Conservation (phyloP, 1,140 invertebrate genomes). For the Heliconius congener region DNA sequence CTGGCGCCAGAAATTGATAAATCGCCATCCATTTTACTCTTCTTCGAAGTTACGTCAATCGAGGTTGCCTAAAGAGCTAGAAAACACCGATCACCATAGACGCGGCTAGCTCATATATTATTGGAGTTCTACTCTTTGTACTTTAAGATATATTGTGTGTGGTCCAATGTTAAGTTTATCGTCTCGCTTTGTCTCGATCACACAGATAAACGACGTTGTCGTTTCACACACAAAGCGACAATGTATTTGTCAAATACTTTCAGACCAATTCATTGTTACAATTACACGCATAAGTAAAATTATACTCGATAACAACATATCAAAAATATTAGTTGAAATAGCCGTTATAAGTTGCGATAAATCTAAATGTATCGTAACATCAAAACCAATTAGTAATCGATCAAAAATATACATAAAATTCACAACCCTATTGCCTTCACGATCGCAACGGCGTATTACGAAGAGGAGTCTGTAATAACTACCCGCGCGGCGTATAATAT, state of each 20-base stretch:
- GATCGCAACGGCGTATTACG: constrained; percentile 78
- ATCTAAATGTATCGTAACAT: constrained; percentile 33
- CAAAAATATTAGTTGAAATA: constrained; percentile 3
- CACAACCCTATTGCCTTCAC: constrained; percentile 77
- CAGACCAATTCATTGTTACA: constrained; percentile 61
- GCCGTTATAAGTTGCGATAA: neutral
- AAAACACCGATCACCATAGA: constrained; percentile 57
- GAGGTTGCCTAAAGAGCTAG: constrained; percentile 57
- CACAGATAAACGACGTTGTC: constrained; percentile 77
- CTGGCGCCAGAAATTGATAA: constrained; percentile 12
- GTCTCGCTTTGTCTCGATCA: constrained; percentile 76
- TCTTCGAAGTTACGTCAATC: constrained; percentile 56
- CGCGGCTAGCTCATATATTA: constrained; percentile 71
- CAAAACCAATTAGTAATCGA: constrained; percentile 75
- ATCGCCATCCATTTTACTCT: constrained; percentile 12
- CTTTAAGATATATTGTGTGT: constrained; percentile 75
- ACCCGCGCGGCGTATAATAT: constrained; percentile 75
- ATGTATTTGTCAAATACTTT: constrained; percentile 68
- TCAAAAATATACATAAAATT: constrained; percentile 73
- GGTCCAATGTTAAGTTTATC: constrained; percentile 77
- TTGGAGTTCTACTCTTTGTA: constrained; percentile 70
- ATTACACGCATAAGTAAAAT: constrained; percentile 25
- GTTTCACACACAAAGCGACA: constrained; percentile 68
- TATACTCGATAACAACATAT: constrained; percentile 21
- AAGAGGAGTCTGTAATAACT: constrained; percentile 76